Evolutionary conservation across 2,113 vertebrate genomes (phyloP).

Genomic region (Laticauda colubrina): DNA sequence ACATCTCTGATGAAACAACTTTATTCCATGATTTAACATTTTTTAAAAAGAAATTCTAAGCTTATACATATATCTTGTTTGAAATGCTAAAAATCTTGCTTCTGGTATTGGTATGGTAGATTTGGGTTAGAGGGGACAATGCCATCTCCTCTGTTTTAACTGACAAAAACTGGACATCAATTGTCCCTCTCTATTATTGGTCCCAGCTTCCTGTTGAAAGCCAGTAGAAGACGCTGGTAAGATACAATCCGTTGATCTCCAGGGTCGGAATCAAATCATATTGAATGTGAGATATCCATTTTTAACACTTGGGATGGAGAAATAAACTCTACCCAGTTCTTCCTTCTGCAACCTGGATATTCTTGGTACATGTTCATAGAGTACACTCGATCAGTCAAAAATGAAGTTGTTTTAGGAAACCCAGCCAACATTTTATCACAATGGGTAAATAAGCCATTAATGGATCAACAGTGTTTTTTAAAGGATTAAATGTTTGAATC

Average conservation of each 20-base stretch:
- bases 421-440: neutral
- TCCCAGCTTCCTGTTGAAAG: conserved; percentile 39
- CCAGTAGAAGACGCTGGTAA: neutral
- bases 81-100: neutral
- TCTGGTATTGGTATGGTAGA: neutral
- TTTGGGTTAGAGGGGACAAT: neutral
- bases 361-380: neutral
- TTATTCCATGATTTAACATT: too few relatives aligned
- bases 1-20: too few relatives aligned
- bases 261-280: neutral
- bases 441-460: neutral
- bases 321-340: neutral
- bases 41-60: too few relatives aligned
- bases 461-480: too few relatives aligned
- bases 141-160: neutral
- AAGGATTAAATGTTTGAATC: too few relatives aligned
- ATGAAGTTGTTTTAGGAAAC: neutral
- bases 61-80: neutral
- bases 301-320: neutral
- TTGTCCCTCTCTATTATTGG: neutral
- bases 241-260: neutral
- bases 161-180: neutral
- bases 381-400: neutral
- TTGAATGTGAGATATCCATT: neutral
- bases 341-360: neutral